Evolutionary conservation across 2,888 invertebrate species (phyloP), one percentile per base, ranked within the genome.

Genomic region (Leptarthrus brevirostris): DNA sequence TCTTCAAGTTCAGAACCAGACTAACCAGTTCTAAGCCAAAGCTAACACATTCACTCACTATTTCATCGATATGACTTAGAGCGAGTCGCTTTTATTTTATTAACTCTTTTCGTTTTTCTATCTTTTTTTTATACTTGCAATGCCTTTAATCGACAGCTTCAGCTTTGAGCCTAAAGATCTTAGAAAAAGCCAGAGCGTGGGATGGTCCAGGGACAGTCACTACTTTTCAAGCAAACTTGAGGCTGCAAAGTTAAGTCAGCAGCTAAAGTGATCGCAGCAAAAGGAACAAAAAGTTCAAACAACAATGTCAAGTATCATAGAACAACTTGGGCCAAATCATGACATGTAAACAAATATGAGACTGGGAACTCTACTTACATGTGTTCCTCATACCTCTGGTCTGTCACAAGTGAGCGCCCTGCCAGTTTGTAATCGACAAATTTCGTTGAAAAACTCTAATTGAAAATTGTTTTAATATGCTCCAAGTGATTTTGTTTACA

Each of bases 21-120:
- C 44, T 56, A 72, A 72, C 72, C 72, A 56, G 72, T 72, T 72
- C 58, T 58, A 72, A 72, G 56, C 47, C 58, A 56, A 56, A 56
- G 40, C 52, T 52, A 69, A 69, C 30, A 69, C 69, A 69, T 49
- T 52, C 69, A 66, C 66, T 22, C 5, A 8, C 1, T 14, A 24
- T 30, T 54, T n/a, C 22, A 8, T 30, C 49, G 20, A 26, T 34
- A 26, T 69, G 54, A 26, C 54, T 54, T 54, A 24, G 6, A 26
- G n/a, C 49, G 69, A 26, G 30, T 69, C 30, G 49, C 18, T 69
- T 69, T 69, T 69, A 52, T 69, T 69, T 52, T 69, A 49, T 34
- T 20, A 52, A 34, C 18, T 8, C n/a, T 36, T 61, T 61, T 58
- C 18, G 18, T 69, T 22, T 20, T 52, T 52, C 34, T 69, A 12